Evolutionary conservation across 1,140 invertebrate species (phyloP).

Genomic region (Choristoneura fumiferana): DNA sequence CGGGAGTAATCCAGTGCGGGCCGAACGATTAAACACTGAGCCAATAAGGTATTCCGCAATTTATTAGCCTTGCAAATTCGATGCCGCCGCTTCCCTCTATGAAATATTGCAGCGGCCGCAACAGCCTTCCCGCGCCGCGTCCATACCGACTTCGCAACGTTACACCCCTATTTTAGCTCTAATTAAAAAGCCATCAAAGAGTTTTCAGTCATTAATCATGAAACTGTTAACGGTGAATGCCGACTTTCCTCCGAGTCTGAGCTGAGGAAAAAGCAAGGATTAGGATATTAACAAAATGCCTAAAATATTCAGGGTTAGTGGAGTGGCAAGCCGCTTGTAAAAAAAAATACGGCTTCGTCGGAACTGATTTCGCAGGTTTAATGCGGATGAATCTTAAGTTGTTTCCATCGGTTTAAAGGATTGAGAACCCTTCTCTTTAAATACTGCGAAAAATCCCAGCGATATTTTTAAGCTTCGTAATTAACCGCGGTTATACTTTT

Average conservation of each 20-base stretch:
- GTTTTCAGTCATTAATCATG: conserved; percentile 78
- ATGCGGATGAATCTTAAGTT: conserved; percentile 63
- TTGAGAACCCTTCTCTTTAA: conserved; percentile 64
- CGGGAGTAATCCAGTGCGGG: conserved; percentile 58
- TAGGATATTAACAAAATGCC: conserved; percentile 73
- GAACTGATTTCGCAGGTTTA: conserved; percentile 54
- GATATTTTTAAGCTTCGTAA: conserved; percentile 73
- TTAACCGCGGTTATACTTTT: conserved; percentile 59
- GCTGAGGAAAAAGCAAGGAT: conserved; percentile 65
- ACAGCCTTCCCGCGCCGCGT: conserved; percentile 54
- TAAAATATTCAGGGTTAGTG: conserved; percentile 72
- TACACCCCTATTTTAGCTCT: conserved; percentile 76
- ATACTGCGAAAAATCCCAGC: conserved; percentile 59
- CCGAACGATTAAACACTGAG: conserved; percentile 59
- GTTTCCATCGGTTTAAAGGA: conserved; percentile 68
- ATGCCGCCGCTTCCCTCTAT: conserved; percentile 58
- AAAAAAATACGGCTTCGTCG: conserved; percentile 49
- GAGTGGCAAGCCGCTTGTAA: conserved; percentile 63
- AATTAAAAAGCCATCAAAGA: conserved; percentile 79
- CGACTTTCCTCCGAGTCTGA: conserved; percentile 64
- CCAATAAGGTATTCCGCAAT: conserved; percentile 74
- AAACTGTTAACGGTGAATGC: conserved; percentile 76
- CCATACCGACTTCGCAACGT: conserved; percentile 33
- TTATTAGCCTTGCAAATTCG: conserved; percentile 77
- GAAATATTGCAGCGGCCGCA: conserved; percentile 68